Conservation (phyloP, 2,113 vertebrate genomes). For the Fregata magnificens region DNA sequence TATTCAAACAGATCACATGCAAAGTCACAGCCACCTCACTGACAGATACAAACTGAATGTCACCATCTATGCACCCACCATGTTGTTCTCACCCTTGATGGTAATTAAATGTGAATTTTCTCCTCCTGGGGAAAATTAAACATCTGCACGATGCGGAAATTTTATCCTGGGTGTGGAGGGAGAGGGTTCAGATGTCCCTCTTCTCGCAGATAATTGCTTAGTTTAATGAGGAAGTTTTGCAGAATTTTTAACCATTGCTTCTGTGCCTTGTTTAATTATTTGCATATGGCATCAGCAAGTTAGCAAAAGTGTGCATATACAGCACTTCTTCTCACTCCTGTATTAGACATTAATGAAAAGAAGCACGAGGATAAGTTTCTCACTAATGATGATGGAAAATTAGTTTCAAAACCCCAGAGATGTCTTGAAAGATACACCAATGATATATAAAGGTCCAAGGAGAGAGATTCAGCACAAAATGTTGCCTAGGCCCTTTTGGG, state of each 20-base stretch:
- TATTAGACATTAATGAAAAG: constrained; percentile 74
- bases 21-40: background rate
- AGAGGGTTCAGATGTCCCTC: constrained; percentile 11
- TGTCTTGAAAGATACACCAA: constrained; percentile 51
- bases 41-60: background rate
- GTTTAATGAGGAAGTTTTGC: constrained; percentile 75
- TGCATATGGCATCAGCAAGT: constrained; percentile 73
- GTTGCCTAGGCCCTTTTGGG: background rate
- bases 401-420: constrained; percentile 68
- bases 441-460: constrained; percentile 46
- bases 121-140: constrained; percentile 49
- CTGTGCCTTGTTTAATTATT: constrained; percentile 73
- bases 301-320: constrained; percentile 56
- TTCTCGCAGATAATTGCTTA: constrained; percentile 64
- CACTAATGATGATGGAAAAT: constrained; percentile 76
- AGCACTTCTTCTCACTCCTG: constrained; percentile 45
- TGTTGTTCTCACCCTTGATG: background rate
- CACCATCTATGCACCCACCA: background rate
- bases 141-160: constrained; percentile 51
- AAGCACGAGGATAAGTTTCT: constrained; percentile 67
- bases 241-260: constrained; percentile 68
- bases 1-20: background rate
- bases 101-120: background rate
- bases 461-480: constrained; percentile 15
- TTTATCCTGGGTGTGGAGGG: background rate